Conservation (phyloP, 2,113 vertebrate species). For the Brachypteracias leptosomus region DNA sequence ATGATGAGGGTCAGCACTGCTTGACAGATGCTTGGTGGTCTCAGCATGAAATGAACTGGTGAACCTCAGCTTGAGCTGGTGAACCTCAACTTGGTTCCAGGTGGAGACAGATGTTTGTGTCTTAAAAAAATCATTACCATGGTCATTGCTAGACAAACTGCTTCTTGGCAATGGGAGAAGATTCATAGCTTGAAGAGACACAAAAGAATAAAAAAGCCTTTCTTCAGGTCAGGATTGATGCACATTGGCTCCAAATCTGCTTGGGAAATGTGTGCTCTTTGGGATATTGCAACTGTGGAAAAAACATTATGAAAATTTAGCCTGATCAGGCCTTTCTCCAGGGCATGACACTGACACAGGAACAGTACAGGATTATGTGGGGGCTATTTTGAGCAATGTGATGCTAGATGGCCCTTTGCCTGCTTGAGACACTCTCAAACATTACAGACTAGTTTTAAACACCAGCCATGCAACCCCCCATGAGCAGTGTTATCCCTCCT, state of each 20-base stretch:
- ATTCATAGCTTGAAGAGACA: not conserved
- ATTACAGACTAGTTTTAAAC: not conserved
- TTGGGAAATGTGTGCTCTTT: not conserved
- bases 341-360: not conserved
- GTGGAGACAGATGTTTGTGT: not conserved
- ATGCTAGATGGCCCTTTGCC: not conserved
- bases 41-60: not conserved
- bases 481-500: fast-evolving
- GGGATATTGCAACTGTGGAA: not conserved
- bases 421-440: not conserved
- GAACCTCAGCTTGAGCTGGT: not conserved
- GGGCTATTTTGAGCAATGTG: not conserved
- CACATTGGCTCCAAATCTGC: not conserved
- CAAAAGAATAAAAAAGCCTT: not conserved
- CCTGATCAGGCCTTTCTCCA: not conserved
- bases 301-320: not conserved
- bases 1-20: not conserved
- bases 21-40: slow-evolving; percentile 29
- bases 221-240: not conserved
- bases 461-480: not conserved
- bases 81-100: not conserved
- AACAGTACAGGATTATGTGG: not conserved
- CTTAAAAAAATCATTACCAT: not conserved
- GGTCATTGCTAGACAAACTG: not conserved
- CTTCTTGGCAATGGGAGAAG: not conserved